Conservation (phyloP, 2,113 vertebrate species). For the Larimichthys polyactis region DNA sequence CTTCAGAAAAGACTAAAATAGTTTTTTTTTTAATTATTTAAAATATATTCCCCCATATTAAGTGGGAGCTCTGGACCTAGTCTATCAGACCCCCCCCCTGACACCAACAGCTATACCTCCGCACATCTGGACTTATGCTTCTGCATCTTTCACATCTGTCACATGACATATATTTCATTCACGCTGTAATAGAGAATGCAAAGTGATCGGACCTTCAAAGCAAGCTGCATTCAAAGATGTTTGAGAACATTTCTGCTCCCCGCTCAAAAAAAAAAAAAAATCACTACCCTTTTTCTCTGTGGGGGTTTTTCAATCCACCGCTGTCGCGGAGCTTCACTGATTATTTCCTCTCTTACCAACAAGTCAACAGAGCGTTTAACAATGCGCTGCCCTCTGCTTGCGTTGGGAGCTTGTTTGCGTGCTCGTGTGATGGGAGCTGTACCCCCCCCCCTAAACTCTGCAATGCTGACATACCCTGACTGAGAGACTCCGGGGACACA, state of each 20-base stretch:
- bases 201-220: constrained; percentile 41
- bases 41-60: constrained; percentile 73
- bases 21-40: constrained; percentile 65
- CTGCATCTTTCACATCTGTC: constrained; percentile 27
- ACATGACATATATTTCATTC: constrained; percentile 26
- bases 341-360: constrained; percentile 3
- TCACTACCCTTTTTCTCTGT: background rate
- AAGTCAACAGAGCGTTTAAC: constrained; percentile 32
- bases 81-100: constrained; percentile 43
- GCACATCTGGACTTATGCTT: constrained; percentile 24
- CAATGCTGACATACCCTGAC: constrained; percentile 26
- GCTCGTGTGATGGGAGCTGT: background rate
- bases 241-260: constrained; percentile 30
- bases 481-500: constrained; percentile 39
- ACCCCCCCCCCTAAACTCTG: background rate
- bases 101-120: constrained; percentile 29
- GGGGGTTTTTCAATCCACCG: constrained; percentile 7
- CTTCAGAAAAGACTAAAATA: constrained; percentile 63
- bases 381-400: constrained; percentile 29
- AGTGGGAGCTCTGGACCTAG: constrained; percentile 60
- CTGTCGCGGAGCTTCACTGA: background rate
- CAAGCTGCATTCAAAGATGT: constrained; percentile 48
- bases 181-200: constrained; percentile 28
- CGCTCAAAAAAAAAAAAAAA: background rate
- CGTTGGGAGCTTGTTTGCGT: background rate